Base-by-base conservation (phyloP, 2,113 vertebrate genomes). In the Aplodontia rufa region DNA sequence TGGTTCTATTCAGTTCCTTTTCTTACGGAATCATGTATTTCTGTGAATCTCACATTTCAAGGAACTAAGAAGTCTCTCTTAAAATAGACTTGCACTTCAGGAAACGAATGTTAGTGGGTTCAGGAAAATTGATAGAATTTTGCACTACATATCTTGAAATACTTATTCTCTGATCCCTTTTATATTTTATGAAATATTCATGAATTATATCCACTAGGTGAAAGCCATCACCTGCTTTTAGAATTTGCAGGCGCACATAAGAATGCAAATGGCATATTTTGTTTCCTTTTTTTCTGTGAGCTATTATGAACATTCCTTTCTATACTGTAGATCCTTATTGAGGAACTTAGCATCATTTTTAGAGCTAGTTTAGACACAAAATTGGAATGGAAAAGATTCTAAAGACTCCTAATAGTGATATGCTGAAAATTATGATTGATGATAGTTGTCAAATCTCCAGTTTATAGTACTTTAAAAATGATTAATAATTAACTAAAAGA, bases 241-340 rank as follows among this genome's bases (percentile, higher is more conserved):
- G 79, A 87, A 94, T 95, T 95, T 97, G 35, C 96, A 97, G 89
- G 76, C 69, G 58, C 94, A 97, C 0, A 20, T 96, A 96, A 97
- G 90, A 88, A 97, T 93, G 93, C 79, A 98, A 98, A 96, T 83
- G 97, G 78, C 74, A 91, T 66, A 96, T 93, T 96, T 96, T 97
- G 95, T 55, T 78, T 95, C 74, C 69, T 95, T 97, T 97, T 90
- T 97, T 97, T n/a, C 93, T 97, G 58, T 97, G 96, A 97, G 97
- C 95, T 95, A 95, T 97, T 97, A 97, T 95, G 94, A 98, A 92
- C 40, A 96, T 94, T 91, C 75, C 83, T 45, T 97, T 97, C 93
- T 97, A 60, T 96, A 72, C 45, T 49, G 80, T 72, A 45, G 88
- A 94, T 95, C 80, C 81, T 87, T 96, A 93, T 10, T 97, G 97